Conservation (phyloP, 2,113 vertebrate genomes). For the Mellivora capensis region DNA sequence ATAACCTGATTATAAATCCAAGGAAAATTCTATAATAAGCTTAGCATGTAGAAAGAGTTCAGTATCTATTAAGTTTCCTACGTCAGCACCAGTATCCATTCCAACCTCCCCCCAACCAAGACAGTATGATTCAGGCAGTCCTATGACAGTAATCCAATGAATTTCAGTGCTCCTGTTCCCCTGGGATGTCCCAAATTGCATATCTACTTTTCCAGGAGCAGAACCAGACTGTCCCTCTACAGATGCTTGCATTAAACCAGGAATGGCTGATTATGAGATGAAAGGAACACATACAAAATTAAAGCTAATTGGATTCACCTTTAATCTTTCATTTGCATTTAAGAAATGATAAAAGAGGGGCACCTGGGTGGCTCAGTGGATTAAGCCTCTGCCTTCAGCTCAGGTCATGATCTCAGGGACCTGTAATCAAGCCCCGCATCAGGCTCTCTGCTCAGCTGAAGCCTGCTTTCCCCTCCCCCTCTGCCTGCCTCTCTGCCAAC, state of each 20-base stretch:
- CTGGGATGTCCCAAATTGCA: background rate
- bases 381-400: no score
- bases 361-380: no score
- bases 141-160: background rate
- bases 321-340: background rate
- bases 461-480: no score
- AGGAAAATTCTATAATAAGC: background rate
- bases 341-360: background rate
- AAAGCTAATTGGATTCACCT: background rate
- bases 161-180: background rate
- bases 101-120: fast-evolving
- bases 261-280: background rate
- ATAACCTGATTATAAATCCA: background rate
- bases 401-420: no score
- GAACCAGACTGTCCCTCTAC: background rate
- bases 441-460: no score
- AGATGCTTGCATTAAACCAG: background rate
- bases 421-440: no score
- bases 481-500: no score
- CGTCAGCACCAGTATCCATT: no score
- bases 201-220: background rate
- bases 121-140: background rate
- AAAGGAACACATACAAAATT: background rate
- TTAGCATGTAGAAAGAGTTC: background rate
- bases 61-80: background rate